These are phyloP conservation scores for Catharus fuscescens DNA, from an alignment of 2,113 vertebrate species.

Conservation along the genomic window DNA sequence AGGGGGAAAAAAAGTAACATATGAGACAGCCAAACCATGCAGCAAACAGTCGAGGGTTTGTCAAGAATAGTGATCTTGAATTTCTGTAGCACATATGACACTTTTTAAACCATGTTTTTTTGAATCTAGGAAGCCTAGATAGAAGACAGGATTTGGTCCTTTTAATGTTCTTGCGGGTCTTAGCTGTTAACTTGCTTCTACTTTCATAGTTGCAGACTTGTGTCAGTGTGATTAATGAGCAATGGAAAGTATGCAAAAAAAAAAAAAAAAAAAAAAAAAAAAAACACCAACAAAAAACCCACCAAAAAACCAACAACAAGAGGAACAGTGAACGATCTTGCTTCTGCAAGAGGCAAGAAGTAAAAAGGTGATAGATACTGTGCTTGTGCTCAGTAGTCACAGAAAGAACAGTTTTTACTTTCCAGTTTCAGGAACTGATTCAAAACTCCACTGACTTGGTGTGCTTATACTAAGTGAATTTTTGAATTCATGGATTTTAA, in stretches of 20 bases:
- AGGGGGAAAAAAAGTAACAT: not conserved
- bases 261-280: no score
- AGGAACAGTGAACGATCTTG: not conserved
- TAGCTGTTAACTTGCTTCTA: not conserved
- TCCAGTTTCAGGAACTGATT: not conserved
- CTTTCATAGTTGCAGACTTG: not conserved
- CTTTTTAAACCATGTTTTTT: not conserved
- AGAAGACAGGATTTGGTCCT: not conserved
- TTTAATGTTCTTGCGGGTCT: not conserved
- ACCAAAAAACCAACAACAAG: not conserved
- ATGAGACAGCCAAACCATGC: not conserved
- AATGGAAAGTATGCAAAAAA: not conserved
- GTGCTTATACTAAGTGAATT: not conserved
- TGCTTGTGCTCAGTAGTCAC: not conserved
- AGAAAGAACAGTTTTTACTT: not conserved
- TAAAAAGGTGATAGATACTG: not conserved
- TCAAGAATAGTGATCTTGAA: not conserved
- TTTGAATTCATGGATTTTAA: not conserved
- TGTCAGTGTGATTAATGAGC: conserved; percentile 5
- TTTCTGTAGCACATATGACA: not conserved
- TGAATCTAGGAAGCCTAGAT: not conserved
- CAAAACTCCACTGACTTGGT: not conserved
- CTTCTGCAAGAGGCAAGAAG: not conserved
- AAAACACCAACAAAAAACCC: not conserved
- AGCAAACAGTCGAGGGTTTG: not conserved